Evolutionary conservation across 2,888 invertebrate genomes (phyloP).

Genomic region (Polietes domitor): DNA sequence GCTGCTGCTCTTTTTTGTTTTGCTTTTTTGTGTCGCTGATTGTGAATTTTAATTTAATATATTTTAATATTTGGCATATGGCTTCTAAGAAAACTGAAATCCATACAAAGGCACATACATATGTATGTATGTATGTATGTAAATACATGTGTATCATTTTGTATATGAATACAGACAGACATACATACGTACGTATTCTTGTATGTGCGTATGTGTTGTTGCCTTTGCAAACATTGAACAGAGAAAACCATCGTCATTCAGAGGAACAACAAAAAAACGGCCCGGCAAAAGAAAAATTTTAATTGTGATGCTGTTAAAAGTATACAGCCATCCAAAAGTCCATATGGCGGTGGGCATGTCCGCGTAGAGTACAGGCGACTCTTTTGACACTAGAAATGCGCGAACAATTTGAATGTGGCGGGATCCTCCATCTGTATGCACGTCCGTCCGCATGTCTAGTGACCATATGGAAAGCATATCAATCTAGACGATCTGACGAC

Average conservation of each 20-base stretch:
- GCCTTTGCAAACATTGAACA: constrained; percentile 13
- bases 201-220: neutral
- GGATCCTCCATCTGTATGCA: neutral
- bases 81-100: constrained; percentile 36
- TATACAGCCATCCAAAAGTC: constrained; percentile 1
- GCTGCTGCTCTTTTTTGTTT: constrained; percentile 2
- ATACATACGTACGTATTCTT: too few relatives aligned
- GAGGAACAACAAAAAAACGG: neutral
- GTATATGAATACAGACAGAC: neutral
- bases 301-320: constrained; percentile 22
- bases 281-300: neutral
- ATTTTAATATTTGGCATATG: constrained; percentile 51
- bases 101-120: neutral
- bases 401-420: neutral
- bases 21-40: constrained; percentile 43
- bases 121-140: too few relatives aligned
- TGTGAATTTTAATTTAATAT: constrained; percentile 44
- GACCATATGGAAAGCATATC: constrained; percentile 41
- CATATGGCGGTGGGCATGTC: neutral
- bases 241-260: neutral
- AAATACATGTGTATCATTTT: neutral
- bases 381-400: neutral
- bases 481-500: constrained; percentile 64
- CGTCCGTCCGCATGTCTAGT: neutral
- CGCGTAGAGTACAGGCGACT: neutral